Conservation (phyloP, 2,797 vertebrate species). For the Capromys pilorides region DNA sequence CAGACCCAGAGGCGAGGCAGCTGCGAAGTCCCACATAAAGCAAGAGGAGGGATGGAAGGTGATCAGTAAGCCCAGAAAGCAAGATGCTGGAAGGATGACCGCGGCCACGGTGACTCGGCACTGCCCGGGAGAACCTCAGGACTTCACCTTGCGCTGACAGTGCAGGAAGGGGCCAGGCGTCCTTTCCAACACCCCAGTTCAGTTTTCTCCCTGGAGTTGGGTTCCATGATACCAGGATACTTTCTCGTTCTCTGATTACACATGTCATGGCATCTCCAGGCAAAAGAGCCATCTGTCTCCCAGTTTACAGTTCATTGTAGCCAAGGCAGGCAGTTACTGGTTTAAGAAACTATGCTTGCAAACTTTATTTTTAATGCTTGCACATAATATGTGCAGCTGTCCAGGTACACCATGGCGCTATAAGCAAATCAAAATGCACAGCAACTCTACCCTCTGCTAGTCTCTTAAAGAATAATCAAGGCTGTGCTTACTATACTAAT, state of each 20-base stretch:
- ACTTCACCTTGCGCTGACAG: not conserved
- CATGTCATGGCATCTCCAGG: conserved; percentile 9
- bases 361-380: not conserved
- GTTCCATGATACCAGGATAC: conserved; percentile 54
- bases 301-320: not conserved
- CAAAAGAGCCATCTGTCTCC: conserved; percentile 53
- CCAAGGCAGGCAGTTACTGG: not conserved
- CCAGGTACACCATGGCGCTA: not conserved
- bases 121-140: not conserved
- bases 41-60: not conserved
- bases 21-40: not conserved
- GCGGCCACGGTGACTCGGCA: accelerated
- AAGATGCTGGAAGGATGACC: accelerated
- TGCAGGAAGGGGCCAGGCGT: not conserved
- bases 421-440: not conserved
- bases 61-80: not conserved
- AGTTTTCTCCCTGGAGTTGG: conserved; percentile 57
- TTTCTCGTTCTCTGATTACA: conserved; percentile 65
- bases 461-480: not conserved
- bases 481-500: not conserved
- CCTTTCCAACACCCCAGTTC: conserved; percentile 56
- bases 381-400: not conserved
- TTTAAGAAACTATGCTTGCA: conserved; percentile 40
- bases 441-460: not conserved
- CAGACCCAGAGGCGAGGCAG: not conserved